Base-by-base conservation (phyloP, 1,140 invertebrate species). In the Phymastichus coffea region DNA sequence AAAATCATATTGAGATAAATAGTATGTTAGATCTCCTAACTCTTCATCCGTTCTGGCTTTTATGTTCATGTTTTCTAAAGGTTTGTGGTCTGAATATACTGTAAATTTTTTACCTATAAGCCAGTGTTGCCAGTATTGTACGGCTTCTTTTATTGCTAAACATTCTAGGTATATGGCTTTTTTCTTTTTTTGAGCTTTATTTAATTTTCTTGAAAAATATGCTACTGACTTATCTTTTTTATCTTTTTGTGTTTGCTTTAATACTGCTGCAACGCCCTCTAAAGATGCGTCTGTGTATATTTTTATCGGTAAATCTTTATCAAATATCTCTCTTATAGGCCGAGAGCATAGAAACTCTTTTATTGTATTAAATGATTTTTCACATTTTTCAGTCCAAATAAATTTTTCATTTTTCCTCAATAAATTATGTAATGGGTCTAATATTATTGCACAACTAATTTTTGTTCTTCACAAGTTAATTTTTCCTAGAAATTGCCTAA, bases 1-100 rank as follows among this genome's bases (percentile, higher is more conserved):
- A 22, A 44, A 33, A 20, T 55, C 14, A 20, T 44, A 55, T 35
- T 55, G 53, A 15, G 53, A 55, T n/a, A 55, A 15, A 33, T 55
- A 55, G n/a, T 55, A 44, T 8, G 26, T 55, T 33, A 55, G n/a
- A 22, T 44, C 40, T 6, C 25, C 41, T n/a, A n/a, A n/a, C n/a
- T n/a, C n/a, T n/a, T n/a, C n/a, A n/a, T n/a, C n/a, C n/a, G n/a
- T n/a, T n/a, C n/a, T n/a, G n/a, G n/a, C n/a, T n/a, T n/a, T n/a
- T n/a, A n/a, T n/a, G n/a, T n/a, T n/a, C n/a, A n/a, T 20, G 9
- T 51, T 37, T 37, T 51, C 48, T 23, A 51, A 23, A 37, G 48
- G 48, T 25, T 51, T 51, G 23, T 51, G 30, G n/a, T 51, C 48
- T 51, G 48, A 23, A 25, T 22, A 23, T n/a, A 51, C 33, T 14